Base-by-base conservation (phyloP, 2,888 invertebrate genomes). In the Cephus sareptanus region DNA sequence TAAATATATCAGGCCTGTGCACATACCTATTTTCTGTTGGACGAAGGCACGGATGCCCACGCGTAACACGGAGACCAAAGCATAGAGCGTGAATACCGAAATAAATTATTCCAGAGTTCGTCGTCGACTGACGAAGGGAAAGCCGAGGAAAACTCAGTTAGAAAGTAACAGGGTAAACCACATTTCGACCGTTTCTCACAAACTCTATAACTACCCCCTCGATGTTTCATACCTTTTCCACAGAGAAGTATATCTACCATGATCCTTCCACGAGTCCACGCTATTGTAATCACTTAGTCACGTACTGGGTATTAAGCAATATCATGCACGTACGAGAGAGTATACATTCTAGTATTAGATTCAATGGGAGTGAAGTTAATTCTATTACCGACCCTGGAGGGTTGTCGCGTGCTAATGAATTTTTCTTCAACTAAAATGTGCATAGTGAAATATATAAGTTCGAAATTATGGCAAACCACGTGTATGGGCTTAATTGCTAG, bases 201-300 rank as follows among this genome's bases (percentile, higher is more conserved):
- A 56, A 56, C 56, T 56, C 23, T 9, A 9, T 56, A 56, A 56
- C 23, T 23, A 56, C 56, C 56, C 56, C 56, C 23, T 9, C 56
- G 23, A 23, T 23, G 23, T 56, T 56, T 56, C 23, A 6, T 56
- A 56, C 56, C 56, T 23, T 56, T 56, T 56, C 23, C 23, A 23
- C 56, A 23, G 23, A 23, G 56, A 23, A 23, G 9, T 56, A 71
- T 31, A 71, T 31, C 71, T 33, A 31, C 9, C 33, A 6, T 15
- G 13, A 71, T 31, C 9, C 33, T 71, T 13, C 9, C 12, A 33
- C 71, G 71, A 31, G 31, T 33, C 23, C 15, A 33, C 12, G 12
- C 23, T 81, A 81, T 81, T 81, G 81, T 82, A 82, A 81, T 82
- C 81, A 81, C 81, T 82, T 81, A 79, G 80, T 81, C 81, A 82